Conservation (phyloP, 2,888 invertebrate genomes). For the Xestia rhomboidea region DNA sequence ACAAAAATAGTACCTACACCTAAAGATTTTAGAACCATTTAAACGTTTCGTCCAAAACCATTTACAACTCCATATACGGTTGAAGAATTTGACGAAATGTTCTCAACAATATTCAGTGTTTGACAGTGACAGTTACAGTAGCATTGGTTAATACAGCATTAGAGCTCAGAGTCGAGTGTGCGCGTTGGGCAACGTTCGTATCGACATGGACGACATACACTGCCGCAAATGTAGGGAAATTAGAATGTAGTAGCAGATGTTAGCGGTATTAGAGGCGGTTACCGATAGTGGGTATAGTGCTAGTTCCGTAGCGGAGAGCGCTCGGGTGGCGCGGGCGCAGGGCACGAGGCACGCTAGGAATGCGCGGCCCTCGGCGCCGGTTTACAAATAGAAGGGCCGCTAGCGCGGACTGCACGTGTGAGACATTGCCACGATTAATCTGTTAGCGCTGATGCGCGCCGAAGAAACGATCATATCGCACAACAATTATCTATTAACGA, state of each 20-base stretch:
- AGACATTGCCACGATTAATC: slow-evolving; percentile 88
- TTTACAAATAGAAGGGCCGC: slow-evolving; percentile 90
- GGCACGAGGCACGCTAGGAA: slow-evolving; percentile 88
- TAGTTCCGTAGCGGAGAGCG: slow-evolving; percentile 71
- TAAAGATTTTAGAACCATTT: slow-evolving; percentile 54
- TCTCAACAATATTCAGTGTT: slow-evolving; percentile 78
- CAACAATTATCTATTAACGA: slow-evolving; percentile 72
- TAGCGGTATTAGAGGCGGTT: slow-evolving; percentile 76
- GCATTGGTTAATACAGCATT: slow-evolving; percentile 77
- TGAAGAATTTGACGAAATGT: slow-evolving; percentile 76
- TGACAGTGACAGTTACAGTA: slow-evolving; percentile 83
- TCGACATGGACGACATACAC: slow-evolving; percentile 73
- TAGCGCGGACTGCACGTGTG: slow-evolving; percentile 88
- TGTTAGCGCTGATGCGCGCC: slow-evolving; percentile 84
- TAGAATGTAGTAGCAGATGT: slow-evolving; percentile 69
- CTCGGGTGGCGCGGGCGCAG: slow-evolving; percentile 77
- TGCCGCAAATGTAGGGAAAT: slow-evolving; percentile 73
- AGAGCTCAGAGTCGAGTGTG: slow-evolving; percentile 71
- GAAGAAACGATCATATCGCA: slow-evolving; percentile 73
- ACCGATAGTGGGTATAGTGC: slow-evolving; percentile 68
- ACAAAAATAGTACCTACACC: slow-evolving; percentile 6
- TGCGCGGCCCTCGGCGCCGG: slow-evolving; percentile 89
- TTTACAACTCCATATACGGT: slow-evolving; percentile 70
- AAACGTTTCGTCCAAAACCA: slow-evolving; percentile 61
- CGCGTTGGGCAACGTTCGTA: slow-evolving; percentile 34